These are phyloP conservation scores for Leptodactylus fuscus DNA, from an alignment of 2,113 vertebrate genomes.

Conservation along the genomic window DNA sequence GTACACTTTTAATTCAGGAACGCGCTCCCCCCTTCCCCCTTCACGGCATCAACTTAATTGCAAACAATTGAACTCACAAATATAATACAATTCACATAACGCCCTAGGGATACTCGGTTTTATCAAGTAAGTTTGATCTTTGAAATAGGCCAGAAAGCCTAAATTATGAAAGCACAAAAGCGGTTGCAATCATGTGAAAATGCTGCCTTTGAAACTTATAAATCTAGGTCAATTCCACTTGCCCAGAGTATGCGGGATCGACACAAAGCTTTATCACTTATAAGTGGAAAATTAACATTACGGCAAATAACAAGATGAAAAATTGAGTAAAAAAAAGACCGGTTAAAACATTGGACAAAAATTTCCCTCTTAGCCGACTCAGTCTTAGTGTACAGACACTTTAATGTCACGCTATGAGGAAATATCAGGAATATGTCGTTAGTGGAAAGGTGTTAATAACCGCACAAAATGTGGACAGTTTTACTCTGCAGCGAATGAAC, in stretches of 20 bases:
- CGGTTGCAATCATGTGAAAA: conserved; percentile 42
- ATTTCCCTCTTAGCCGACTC: neutral
- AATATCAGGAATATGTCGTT: neutral
- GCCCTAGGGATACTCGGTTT: conserved; percentile 28
- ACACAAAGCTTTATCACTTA: conserved; percentile 39
- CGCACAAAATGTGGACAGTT: neutral
- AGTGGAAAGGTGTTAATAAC: neutral
- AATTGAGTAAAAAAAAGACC: conserved; percentile 2
- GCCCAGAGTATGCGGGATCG: conserved; percentile 46
- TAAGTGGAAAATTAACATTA: conserved; percentile 46
- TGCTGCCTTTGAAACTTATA: conserved; percentile 37
- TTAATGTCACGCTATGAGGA: conserved; percentile 8
- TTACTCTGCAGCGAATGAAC: neutral
- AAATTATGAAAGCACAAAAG: conserved; percentile 48
- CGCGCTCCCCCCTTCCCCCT: neutral
- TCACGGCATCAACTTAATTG: conserved; percentile 42
- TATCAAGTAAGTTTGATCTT: conserved; percentile 42
- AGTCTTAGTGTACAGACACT: neutral
- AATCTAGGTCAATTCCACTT: conserved; percentile 45
- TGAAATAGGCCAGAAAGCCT: conserved; percentile 46
- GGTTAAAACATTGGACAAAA: neutral
- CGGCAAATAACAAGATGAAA: conserved; percentile 29
- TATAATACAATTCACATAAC: conserved; percentile 40
- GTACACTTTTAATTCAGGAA: conserved; percentile 35
- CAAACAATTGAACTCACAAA: conserved; percentile 49